Conservation (phyloP, 2,797 vertebrate genomes). For the Chelonia mydas region DNA sequence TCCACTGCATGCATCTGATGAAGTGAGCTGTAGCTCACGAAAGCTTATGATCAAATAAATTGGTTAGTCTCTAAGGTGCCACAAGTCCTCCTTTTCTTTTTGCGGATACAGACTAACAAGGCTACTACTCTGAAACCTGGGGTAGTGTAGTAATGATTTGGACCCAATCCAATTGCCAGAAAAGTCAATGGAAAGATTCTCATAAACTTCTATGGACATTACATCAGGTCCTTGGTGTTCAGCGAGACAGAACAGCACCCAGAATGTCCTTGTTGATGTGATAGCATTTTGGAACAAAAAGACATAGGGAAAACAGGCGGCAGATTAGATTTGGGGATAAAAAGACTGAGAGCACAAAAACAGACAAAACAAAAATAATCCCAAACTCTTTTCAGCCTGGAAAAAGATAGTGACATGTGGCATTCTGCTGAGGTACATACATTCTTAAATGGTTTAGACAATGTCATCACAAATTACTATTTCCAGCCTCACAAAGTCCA, state of each 20-base stretch:
- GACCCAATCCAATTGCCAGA: not conserved
- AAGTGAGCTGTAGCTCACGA: too few species aligned
- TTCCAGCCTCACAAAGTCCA: slow-evolving; percentile 33
- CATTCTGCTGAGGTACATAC: slow-evolving; percentile 21
- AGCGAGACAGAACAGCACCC: not conserved
- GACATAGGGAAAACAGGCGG: not conserved
- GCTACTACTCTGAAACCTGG: not conserved
- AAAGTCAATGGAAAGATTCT: not conserved
- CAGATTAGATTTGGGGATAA: slow-evolving; percentile 41
- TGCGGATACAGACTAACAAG: too few species aligned
- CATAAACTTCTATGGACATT: not conserved
- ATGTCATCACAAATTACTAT: slow-evolving; percentile 56
- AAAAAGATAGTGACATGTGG: slow-evolving; percentile 26
- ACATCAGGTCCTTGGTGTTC: not conserved
- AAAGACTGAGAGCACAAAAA: slow-evolving; percentile 31
- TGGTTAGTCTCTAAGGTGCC: too few species aligned
- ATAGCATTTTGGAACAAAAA: not conserved
- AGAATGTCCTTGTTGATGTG: not conserved
- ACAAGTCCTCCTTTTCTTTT: too few species aligned
- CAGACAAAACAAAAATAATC: slow-evolving; percentile 36
- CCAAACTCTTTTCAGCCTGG: slow-evolving; percentile 2
- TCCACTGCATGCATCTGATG: too few species aligned
- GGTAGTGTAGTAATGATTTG: not conserved
- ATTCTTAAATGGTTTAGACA: slow-evolving; percentile 55
- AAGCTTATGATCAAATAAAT: too few species aligned